phyloP scores from a whole-genome alignment of 2,113 vertebrate species.

The Melanocharis versteri region DNA sequence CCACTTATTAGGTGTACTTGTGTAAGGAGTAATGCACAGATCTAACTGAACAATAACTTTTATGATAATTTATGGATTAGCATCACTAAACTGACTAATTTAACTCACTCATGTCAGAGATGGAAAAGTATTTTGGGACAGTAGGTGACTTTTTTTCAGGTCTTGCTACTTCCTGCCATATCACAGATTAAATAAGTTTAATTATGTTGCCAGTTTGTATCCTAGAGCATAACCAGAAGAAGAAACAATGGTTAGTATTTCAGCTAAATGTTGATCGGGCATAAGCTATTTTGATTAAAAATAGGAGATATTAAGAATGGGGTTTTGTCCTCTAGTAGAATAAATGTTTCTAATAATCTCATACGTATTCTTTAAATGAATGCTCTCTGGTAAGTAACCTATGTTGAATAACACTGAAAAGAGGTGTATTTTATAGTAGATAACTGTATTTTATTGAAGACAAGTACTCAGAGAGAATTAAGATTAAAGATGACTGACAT shows the following conservation, averaged over 20 bases:
- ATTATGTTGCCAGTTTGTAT: neutral
- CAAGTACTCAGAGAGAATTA: neutral
- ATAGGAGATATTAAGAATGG: neutral
- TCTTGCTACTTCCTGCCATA: neutral
- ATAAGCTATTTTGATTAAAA: neutral
- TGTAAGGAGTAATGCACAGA: neutral
- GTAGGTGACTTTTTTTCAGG: neutral
- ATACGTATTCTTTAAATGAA: neutral
- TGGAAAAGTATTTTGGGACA: neutral
- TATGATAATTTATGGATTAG: neutral
- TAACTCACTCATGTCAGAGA: neutral
- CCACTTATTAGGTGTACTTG: neutral
- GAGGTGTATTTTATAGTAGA: neutral
- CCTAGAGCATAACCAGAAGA: neutral
- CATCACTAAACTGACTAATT: neutral
- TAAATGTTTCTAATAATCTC: neutral
- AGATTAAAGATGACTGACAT: neutral
- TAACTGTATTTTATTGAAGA: neutral
- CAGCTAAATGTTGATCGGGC: neutral
- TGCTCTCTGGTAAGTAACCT: neutral
- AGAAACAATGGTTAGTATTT: neutral
- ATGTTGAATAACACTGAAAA: neutral
- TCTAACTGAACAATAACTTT: neutral
- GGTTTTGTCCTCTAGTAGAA: neutral
- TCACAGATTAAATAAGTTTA: neutral